Evolutionary conservation across 53 echinoderm and acorn worm genomes (phyloP), one percentile per base, ranked within the genome.

Genomic region (Crossaster papposus): DNA sequence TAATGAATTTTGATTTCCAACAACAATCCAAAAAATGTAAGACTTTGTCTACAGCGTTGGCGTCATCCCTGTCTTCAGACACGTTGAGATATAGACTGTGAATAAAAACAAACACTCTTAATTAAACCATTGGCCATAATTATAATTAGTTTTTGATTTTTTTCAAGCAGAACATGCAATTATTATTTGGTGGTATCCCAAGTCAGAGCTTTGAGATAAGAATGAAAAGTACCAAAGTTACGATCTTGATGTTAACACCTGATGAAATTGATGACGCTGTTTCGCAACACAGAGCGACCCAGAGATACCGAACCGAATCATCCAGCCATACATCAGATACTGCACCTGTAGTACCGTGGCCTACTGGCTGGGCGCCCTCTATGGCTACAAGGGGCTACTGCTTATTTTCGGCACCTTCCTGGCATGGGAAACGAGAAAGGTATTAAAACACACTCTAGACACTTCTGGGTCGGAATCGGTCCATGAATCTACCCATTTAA

Each of bases 361-460:
- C 18, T 84, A 90, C 52, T 96, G 96, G 96, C 85, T 90, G 8
- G 85, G 90, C 1, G 91, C 90, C 1, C 75, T 95, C 68, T 95
- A 92, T 51, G 83, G 92, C 31, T 96, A 96, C 88, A 96, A 95
- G 74, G 96, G 96, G 1, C 82, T 96, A n/a, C 91, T 96, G 13
- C 91, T 96, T 14, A 85, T 96, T 8, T 96, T 95, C 79, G 96
- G 96, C 12, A 92, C 95, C 11, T 96, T 96, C 86, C 82, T 96
- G 37, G 96, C 96, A 1, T 96, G 96, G 96, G 96, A 96, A 89
- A 96, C 96, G 4, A 90, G 96, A 89, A 95, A 96, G 96, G 96
- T 95, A 77, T 30, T 17, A n/a, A 54, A 11, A 65, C 4, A 77
- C 77, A 30, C 10, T 72, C 34, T 72, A 32, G 3, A 7, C 6